These are phyloP conservation scores for Chloropsis hardwickii DNA, from an alignment of 2,113 vertebrate species.

Conservation along the genomic window DNA sequence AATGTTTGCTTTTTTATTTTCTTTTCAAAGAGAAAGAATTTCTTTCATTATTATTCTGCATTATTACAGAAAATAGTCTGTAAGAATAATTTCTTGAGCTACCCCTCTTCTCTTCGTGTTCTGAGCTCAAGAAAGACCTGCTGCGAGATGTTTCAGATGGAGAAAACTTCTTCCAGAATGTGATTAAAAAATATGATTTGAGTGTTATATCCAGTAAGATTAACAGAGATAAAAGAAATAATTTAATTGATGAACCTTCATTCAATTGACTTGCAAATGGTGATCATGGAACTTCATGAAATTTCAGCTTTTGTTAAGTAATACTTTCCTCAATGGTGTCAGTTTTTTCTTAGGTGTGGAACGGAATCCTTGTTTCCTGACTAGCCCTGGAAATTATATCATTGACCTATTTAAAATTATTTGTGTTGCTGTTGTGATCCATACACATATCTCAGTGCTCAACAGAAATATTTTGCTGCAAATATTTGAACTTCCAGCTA, in stretches of 20 bases:
- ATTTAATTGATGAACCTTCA: neutral
- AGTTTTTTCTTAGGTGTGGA: neutral
- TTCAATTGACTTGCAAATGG: neutral
- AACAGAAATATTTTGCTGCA: neutral
- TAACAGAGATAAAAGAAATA: neutral
- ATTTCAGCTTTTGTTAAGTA: neutral
- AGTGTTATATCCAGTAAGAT: neutral
- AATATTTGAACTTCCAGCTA: slow-evolving; percentile 1
- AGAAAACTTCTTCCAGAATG: neutral
- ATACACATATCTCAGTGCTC: neutral
- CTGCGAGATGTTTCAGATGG: neutral
- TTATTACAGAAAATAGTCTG: neutral
- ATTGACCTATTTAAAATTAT: neutral
- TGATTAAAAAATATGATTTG: neutral
- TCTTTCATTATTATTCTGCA: neutral
- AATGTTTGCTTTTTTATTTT: neutral
- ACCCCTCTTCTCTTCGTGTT: neutral
- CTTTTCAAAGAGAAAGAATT: fast-evolving
- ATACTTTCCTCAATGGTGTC: neutral
- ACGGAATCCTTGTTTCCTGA: neutral
- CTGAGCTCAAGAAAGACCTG: neutral
- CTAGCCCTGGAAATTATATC: neutral
- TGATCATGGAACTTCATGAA: neutral
- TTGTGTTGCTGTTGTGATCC: neutral
- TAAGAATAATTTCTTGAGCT: neutral